Percentiles rank a stretch among this genome's conserved stretches.
These are phyloP conservation scores for Aphaenogaster ashmeadi DNA, from an alignment of 1,140 invertebrate species.

Conservation along the genomic window DNA sequence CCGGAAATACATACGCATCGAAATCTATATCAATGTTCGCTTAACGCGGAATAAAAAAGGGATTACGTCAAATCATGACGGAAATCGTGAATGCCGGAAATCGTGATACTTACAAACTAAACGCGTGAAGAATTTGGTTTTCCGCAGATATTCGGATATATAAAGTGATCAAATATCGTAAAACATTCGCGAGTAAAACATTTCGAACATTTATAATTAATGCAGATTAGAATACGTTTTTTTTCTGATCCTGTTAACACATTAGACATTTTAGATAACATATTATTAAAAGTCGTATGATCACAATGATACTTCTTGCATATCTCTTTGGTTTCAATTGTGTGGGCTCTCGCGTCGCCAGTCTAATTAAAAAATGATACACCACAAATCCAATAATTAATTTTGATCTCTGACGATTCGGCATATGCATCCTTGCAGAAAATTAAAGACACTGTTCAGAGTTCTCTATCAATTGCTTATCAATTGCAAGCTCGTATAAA, in stretches of 20 bases:
- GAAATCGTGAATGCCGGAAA: constrained; percentile 5
- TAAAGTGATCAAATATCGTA: constrained; percentile 6
- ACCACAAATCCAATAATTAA: constrained; percentile 19
- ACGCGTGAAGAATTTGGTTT: background rate
- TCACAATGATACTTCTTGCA: constrained; percentile 13
- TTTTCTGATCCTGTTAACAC: constrained; percentile 10
- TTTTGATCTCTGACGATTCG: background rate
- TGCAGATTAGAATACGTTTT: background rate
- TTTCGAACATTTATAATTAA: constrained; percentile 9
- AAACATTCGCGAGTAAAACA: constrained; percentile 4
- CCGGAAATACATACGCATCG: background rate
- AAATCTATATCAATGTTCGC: constrained; percentile 11
- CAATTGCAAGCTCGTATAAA: constrained; percentile 27
- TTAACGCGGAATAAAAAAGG: constrained; percentile 8
- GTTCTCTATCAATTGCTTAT: background rate
- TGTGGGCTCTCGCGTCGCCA: background rate
- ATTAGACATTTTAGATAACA: background rate
- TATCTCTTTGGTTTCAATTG: constrained; percentile 41
- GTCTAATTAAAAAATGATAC: constrained; percentile 34
- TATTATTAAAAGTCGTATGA: background rate
- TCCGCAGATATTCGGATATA: background rate
- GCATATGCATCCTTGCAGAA: background rate
- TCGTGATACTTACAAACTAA: constrained; percentile 31
- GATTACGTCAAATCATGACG: constrained; percentile 9
- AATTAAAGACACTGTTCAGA: background rate